Evolutionary conservation across 37 sponge, comb jelly and placozoan species (phyloP), one percentile per base, ranked within the genome.

Genomic region (Mnemiopsis leidyi): DNA sequence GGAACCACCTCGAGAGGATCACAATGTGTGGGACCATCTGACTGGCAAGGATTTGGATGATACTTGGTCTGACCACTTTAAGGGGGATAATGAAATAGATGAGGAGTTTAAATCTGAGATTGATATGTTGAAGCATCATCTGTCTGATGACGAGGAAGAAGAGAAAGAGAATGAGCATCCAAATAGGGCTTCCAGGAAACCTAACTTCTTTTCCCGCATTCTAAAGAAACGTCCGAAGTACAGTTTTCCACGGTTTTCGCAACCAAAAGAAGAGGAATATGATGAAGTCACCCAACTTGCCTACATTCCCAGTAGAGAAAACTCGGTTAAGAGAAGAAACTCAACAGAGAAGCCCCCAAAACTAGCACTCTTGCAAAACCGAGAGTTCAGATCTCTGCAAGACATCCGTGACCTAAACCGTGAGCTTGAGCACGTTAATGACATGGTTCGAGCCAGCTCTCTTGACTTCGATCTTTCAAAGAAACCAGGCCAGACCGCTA

Each of bases 201-300:
- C 30, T 28, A 25, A 25, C n/a, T 71, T 71, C 75, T 71, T 71
- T 18, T 29, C 75, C 30, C 25, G 75, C 2, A 71, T 71, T 5
- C 75, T 71, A 7, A 71, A 71, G 75, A 71, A 71, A 71, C 75
- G 75, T 28, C 75, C 75, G 30, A 71, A 71, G 75, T 71, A 71
- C 75, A 71, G 75, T 71, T 71, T 71, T 25, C 75, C 75, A n/a
- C 5, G 30, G 30, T 71, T 71, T 18, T 13, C 75, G 5, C 75
- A 28, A 18, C 75, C 3, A 71, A n/a, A 71, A 28, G 3, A 29
- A 71, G 30, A 71, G 2, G 30, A 71, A 29, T 25, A 71, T 25
- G 30, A 71, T 5, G 75, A 28, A 29, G 75, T 28, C n/a, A 71
- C 75, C 5, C 5, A 2, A 5, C 3, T 71, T 5, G 7, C 75